A percentile compares a stretch with the other conserved stretches of the same genome.
Conservation (phyloP, 2,113 vertebrate genomes). For the Aldabrachelys gigantea region DNA sequence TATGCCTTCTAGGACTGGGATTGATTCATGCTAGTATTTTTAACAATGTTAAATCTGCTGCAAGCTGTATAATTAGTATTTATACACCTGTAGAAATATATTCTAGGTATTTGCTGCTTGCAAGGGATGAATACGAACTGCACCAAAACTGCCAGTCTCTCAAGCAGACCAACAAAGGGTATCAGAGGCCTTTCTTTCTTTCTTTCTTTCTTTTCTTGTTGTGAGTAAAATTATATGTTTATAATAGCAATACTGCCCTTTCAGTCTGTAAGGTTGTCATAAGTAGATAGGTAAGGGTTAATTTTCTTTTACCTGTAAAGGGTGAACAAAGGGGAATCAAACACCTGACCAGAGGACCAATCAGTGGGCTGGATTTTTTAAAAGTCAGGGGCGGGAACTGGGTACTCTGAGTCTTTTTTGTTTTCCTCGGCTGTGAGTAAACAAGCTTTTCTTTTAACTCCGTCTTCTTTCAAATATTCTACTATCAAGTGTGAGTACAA, state of each 20-base stretch:
- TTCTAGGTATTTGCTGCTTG: background rate
- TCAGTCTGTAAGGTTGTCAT: fast-evolving
- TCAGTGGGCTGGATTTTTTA: too few species aligned
- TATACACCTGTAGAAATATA: background rate
- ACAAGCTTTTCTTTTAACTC: too few species aligned
- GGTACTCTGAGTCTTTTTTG: too few species aligned
- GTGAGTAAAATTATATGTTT: background rate
- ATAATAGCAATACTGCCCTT: background rate
- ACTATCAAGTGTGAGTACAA: too few species aligned
- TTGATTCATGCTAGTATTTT: background rate
- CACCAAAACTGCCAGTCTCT: background rate
- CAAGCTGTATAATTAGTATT: background rate
- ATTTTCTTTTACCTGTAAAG: too few species aligned
- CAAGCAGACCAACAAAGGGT: background rate
- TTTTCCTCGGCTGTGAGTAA: too few species aligned
- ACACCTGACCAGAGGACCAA: too few species aligned
- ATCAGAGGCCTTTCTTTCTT: background rate
- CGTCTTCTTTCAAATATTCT: too few species aligned
- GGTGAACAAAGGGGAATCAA: too few species aligned
- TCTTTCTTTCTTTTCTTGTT: too few species aligned
- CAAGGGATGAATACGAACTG: background rate
- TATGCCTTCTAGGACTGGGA: background rate
- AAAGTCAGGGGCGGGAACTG: too few species aligned
- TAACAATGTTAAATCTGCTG: background rate
- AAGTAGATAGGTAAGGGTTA: too few species aligned